Evolutionary conservation across 2,113 vertebrate genomes (phyloP).

Genomic region (Mionectes macconnelli): DNA sequence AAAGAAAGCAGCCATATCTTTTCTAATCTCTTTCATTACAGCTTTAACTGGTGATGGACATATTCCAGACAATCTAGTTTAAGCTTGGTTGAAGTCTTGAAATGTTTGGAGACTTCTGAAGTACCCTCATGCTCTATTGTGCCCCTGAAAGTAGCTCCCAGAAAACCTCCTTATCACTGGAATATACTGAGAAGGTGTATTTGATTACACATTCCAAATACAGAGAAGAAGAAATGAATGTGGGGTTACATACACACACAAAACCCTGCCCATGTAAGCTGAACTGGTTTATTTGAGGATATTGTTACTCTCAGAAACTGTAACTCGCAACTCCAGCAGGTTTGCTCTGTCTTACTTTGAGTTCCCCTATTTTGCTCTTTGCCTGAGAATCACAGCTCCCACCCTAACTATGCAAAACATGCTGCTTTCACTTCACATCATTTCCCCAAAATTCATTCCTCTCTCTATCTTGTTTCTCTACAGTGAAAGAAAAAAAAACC

Average conservation of each 20-base stretch:
- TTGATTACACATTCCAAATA: neutral
- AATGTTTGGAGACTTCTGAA: slow-evolving; percentile 8
- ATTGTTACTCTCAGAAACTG: slow-evolving; percentile 36
- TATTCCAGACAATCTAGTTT: neutral
- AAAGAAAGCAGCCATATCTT: slow-evolving; percentile 1
- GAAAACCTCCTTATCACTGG: neutral
- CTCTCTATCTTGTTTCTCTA: neutral
- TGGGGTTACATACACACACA: neutral
- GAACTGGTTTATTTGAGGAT: neutral
- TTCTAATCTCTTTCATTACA: neutral
- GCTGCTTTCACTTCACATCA: slow-evolving; percentile 13
- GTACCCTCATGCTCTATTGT: neutral
- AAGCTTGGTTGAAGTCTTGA: slow-evolving; percentile 5
- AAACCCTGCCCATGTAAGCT: neutral
- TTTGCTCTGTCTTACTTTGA: neutral
- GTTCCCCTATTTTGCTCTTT: slow-evolving; percentile 25
- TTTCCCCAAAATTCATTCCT: neutral
- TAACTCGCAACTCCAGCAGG: neutral
- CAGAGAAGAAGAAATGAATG: neutral
- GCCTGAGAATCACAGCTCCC: neutral
- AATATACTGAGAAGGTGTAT: neutral
- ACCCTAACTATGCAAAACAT: slow-evolving; percentile 8
- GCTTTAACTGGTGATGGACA: neutral
- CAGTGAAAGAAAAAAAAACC: neutral
- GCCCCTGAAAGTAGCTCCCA: neutral